Base-by-base conservation (phyloP, 2,113 vertebrate species). In the Pterocles gutturalis region DNA sequence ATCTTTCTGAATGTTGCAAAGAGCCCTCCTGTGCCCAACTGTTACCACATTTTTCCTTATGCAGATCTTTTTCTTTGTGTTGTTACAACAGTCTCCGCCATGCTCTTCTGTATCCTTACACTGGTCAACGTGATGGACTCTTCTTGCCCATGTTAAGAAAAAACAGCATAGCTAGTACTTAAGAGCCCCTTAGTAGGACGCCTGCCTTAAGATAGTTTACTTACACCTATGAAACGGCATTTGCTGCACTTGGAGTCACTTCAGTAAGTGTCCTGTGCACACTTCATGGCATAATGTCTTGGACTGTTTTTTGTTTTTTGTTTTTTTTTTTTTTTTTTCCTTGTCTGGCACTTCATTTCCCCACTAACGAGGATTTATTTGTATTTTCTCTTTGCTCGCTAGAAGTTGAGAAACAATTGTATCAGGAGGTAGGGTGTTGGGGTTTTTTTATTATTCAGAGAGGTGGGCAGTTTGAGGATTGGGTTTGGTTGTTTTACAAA, bases 61-160 rank as follows among this genome's bases (percentile, higher is more conserved):
- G 4, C 38, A 60, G 9, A 13, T 58, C 4, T 9, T 3, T 31
- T 41, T 34, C 31, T 29, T 29, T 15, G n/a, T 34, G 8, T 46
- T 58, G 11, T 46, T 77, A 26, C 4, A 66, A 8, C 10, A 34
- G 29, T 34, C 13, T 4, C 11, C 12, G 9, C 21, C 33, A 3
- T 31, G 34, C 22, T 64, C 5, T 43, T 58, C 33, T 2, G 2
- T 11, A 17, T 13, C 11, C 7, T 28, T 55, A 10, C 3, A 13
- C 28, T 15, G n/a, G 36, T 72, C 36, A 46, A 5, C 5, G 1
- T 18, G 33, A 8, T 34, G 48, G 54, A 4, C 43, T 77, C 10
- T 43, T 31, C 9, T 28, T 20, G 20, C 3, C n/a, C 20, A 1
- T 2, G 2, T 49, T n/a, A 28, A 19, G 11, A n/a, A n/a, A n/a